Conservation (phyloP, 2,888 invertebrate species). For the Agonopterix alstromeriana region DNA sequence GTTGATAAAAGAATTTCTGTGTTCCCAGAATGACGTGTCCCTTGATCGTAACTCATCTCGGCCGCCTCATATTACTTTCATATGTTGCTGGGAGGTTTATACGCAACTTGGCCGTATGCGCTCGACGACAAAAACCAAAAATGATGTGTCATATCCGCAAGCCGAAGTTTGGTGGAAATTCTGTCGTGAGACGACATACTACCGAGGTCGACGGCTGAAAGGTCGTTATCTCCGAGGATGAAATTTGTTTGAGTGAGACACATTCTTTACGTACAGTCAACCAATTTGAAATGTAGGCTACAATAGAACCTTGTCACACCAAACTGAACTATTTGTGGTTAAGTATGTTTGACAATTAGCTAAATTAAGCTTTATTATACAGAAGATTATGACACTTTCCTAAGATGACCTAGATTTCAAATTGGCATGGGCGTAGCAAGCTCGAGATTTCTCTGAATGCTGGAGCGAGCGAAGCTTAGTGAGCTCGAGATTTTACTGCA, state of each 20-base stretch:
- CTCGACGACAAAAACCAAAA: constrained; percentile 32
- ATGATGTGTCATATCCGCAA: constrained; percentile 26
- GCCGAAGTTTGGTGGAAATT: constrained; percentile 6
- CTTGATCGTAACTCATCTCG: constrained; percentile 49
- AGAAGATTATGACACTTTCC: too few relatives aligned
- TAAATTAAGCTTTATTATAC: too few relatives aligned
- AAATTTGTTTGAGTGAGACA: constrained; percentile 6
- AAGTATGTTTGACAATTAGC: too few relatives aligned
- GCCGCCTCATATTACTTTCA: constrained; percentile 42
- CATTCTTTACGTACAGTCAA: neutral
- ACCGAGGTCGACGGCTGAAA: constrained; percentile 5
- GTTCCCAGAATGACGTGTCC: constrained; percentile 43
- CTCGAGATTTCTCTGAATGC: too few relatives aligned
- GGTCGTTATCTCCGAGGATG: constrained; percentile 9
- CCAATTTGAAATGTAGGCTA: too few relatives aligned
- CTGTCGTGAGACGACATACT: constrained; percentile 4
- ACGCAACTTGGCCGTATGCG: constrained; percentile 24
- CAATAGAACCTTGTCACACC: too few relatives aligned
- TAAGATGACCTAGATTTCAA: too few relatives aligned
- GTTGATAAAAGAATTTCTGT: constrained; percentile 52
- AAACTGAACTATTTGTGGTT: too few relatives aligned
- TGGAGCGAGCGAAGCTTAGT: too few relatives aligned
- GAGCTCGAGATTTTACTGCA: too few relatives aligned
- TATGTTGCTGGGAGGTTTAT: constrained; percentile 34
- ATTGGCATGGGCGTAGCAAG: too few relatives aligned